Base-by-base conservation (phyloP, 2,888 invertebrate species). In the Epirrhoe alternata region DNA sequence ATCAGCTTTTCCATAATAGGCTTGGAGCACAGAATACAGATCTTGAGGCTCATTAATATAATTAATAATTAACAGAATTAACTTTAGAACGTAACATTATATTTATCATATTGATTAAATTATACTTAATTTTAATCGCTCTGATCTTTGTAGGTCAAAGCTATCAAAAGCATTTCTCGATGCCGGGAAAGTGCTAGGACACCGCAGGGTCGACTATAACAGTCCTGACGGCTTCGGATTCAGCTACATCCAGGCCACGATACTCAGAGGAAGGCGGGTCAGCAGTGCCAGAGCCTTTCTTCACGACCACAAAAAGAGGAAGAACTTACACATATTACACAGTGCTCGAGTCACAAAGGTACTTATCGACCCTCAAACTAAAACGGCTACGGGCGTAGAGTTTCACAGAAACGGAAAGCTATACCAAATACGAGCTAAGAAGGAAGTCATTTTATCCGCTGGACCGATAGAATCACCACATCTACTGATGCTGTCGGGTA, bases 381-480 rank as follows among this genome's bases (percentile, higher is more conserved):
- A 93, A 79, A 86, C 81, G 10, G 90, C 90, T 8, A 67, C 76
- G 5, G 92, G 91, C 3, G 87, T 92, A 1, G 85, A 88, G 76
- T 89, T 89, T 66, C 74, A 82, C 38, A 86, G 82, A 69, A 86
- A 86, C 17, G 86, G 88, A 16, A 74, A 95, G 93, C 51, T 95
- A 3, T 89, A 89, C 70, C 77, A 80, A 71, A 87, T 92, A 50
- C 74, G 75, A 68, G 92, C 92, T 6, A 87, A 82, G 0, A 95
- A 94, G 72, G 95, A 95, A 82, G 94, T 95, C 0, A 90, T 95
- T 52, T 74, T 95, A 6, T 95, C 96, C 7, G 96, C 96, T 0
- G 97, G 97, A 0, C 95, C 97, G 0, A 95, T 98, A 70, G 97
- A 96, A 85, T 95, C 97, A 0, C 96, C 97, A 0, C 97, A 98